phyloP scores from a whole-genome alignment of 2,113 vertebrate genomes.

The Otocyon megalotis region DNA sequence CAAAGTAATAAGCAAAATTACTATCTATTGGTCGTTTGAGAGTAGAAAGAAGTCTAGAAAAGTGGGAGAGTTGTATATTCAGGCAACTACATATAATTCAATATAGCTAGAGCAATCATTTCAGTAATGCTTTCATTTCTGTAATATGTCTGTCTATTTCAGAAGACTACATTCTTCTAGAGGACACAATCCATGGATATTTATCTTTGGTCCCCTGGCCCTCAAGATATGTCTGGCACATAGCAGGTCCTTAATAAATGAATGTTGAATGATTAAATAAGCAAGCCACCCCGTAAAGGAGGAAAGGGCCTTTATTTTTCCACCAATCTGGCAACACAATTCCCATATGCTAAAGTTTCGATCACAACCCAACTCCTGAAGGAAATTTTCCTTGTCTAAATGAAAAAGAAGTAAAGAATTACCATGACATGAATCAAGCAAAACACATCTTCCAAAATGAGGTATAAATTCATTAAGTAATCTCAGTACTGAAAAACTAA shows the following conservation, averaged over 20 bases:
- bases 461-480: constrained; percentile 51
- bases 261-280: constrained; percentile 64
- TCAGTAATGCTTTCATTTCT: constrained; percentile 26
- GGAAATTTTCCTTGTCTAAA: constrained; percentile 57
- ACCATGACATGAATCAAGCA: constrained; percentile 63
- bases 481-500: constrained; percentile 69
- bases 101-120: background rate
- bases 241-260: constrained; percentile 57
- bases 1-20: constrained; percentile 47
- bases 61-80: background rate
- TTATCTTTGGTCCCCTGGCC: constrained; percentile 25
- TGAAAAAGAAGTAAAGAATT: constrained; percentile 62
- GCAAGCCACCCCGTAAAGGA: background rate
- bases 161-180: background rate
- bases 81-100: constrained; percentile 15
- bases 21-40: constrained; percentile 5
- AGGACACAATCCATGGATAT: background rate
- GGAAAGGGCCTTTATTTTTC: constrained; percentile 40
- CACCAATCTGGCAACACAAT: constrained; percentile 53
- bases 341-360: background rate
- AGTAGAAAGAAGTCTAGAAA: background rate
- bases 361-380: constrained; percentile 43
- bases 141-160: background rate
- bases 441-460: constrained; percentile 51
- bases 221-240: constrained; percentile 38